Conservation (phyloP, 1,140 invertebrate species). For the Lasaia peninsularis region DNA sequence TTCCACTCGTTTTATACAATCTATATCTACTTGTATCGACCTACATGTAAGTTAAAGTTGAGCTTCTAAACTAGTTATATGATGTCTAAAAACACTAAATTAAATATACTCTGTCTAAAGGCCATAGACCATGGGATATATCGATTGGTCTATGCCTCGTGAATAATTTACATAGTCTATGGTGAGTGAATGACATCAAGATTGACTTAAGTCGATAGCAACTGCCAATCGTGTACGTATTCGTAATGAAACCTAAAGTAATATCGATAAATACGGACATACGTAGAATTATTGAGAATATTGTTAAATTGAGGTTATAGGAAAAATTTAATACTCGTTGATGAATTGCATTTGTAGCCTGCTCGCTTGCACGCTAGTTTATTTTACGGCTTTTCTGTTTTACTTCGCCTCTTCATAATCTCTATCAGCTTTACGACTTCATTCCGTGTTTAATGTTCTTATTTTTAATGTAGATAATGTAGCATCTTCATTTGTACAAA, state of each 20-base stretch:
- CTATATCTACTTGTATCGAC: slow-evolving; percentile 63
- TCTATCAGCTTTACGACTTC: slow-evolving; percentile 7
- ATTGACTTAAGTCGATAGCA: slow-evolving; percentile 29
- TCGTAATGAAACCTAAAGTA: slow-evolving; percentile 45
- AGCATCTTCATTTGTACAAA: slow-evolving; percentile 15
- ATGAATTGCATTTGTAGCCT: slow-evolving; percentile 52
- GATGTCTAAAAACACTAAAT: slow-evolving; percentile 23
- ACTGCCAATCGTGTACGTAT: slow-evolving; percentile 70
- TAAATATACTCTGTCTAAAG: slow-evolving; percentile 1
- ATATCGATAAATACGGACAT: slow-evolving; percentile 49
- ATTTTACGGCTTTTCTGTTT: background rate
- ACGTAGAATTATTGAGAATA: slow-evolving; percentile 59
- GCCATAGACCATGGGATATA: slow-evolving; percentile 1
- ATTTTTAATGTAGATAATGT: background rate
- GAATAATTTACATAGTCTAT: slow-evolving; percentile 17
- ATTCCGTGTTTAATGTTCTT: slow-evolving; percentile 2
- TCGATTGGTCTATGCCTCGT: slow-evolving; percentile 5
- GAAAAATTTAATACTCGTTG: slow-evolving; percentile 73
- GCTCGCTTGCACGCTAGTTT: slow-evolving; percentile 30
- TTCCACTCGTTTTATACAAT: slow-evolving; percentile 76
- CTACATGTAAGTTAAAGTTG: slow-evolving; percentile 72
- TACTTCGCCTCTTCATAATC: background rate
- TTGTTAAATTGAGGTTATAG: slow-evolving; percentile 70
- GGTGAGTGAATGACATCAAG: slow-evolving; percentile 24
- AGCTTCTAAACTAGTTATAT: slow-evolving; percentile 49